phyloP scores from a whole-genome alignment of 2,797 vertebrate species.

The Pangasius krempfi region DNA sequence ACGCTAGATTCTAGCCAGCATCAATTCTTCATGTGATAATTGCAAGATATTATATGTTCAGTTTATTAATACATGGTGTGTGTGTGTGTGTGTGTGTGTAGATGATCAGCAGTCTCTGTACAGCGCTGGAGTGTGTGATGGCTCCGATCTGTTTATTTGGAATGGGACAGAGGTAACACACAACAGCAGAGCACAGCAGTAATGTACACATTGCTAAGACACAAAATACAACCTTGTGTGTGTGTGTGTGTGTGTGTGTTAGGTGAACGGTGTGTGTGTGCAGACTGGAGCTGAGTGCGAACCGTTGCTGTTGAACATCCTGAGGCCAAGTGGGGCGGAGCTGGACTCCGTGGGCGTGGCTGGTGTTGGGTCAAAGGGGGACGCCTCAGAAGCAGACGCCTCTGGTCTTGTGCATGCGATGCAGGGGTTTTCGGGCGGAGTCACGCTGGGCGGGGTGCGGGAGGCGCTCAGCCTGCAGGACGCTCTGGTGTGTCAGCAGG shows the following conservation, averaged over 20 bases:
- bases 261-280: slow-evolving; percentile 83
- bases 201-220: neutral
- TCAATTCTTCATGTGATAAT: neutral
- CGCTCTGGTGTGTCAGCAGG: slow-evolving; percentile 76
- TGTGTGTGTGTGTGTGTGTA: slow-evolving; percentile 61
- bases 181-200: neutral
- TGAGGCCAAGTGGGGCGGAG: slow-evolving; percentile 72
- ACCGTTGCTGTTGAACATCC: slow-evolving; percentile 85
- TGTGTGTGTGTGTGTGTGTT: slow-evolving; percentile 31
- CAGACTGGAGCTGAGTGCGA: slow-evolving; percentile 82
- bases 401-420: slow-evolving; percentile 69
- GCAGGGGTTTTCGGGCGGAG: slow-evolving; percentile 71
- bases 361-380: slow-evolving; percentile 55
- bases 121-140: slow-evolving; percentile 77
- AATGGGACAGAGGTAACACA: slow-evolving; percentile 87
- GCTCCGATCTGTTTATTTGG: slow-evolving; percentile 91
- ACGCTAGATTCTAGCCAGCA: neutral
- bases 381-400: slow-evolving; percentile 44
- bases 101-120: slow-evolving; percentile 82
- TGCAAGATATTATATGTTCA: neutral
- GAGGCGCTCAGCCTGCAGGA: slow-evolving; percentile 72
- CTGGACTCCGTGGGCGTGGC: slow-evolving; percentile 40
- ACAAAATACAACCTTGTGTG: neutral
- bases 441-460: slow-evolving; percentile 71
- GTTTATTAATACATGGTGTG: neutral